These are phyloP conservation scores for Bothrops alternatus DNA, from an alignment of 2,797 vertebrate genomes.

Conservation along the genomic window DNA sequence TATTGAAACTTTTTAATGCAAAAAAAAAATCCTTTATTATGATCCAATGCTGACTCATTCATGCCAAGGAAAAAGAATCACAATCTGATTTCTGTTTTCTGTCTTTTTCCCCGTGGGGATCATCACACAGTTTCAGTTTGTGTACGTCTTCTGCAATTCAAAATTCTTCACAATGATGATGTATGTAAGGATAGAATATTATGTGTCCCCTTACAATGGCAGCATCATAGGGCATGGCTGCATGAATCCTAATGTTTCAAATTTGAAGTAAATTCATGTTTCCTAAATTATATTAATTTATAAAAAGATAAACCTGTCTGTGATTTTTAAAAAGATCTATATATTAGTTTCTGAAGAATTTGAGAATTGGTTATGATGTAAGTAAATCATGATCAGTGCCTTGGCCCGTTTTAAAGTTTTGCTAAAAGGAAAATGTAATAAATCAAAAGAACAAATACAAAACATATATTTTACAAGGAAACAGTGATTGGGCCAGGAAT, in stretches of 20 bases:
- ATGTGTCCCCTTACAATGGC: neutral
- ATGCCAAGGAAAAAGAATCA: neutral
- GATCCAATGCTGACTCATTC: neutral
- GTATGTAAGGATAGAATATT: neutral
- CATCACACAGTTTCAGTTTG: neutral
- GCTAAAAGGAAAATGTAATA: neutral
- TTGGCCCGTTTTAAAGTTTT: constrained; percentile 2
- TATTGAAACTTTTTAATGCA: neutral
- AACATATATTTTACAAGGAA: neutral
- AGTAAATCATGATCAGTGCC: neutral
- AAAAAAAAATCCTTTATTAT: neutral
- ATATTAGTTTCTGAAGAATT: neutral
- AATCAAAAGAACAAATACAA: neutral
- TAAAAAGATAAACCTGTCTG: neutral
- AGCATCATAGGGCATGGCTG: neutral
- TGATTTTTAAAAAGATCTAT: neutral
- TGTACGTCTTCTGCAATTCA: neutral
- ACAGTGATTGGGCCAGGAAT: neutral
- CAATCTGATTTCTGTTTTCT: neutral
- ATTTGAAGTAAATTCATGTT: neutral
- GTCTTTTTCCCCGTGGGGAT: neutral
- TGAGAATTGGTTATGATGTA: neutral
- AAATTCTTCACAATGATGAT: neutral
- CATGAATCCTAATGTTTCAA: neutral
- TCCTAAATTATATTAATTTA: neutral